Conservation (phyloP, 2,113 vertebrate species). For the Solea senegalensis region DNA sequence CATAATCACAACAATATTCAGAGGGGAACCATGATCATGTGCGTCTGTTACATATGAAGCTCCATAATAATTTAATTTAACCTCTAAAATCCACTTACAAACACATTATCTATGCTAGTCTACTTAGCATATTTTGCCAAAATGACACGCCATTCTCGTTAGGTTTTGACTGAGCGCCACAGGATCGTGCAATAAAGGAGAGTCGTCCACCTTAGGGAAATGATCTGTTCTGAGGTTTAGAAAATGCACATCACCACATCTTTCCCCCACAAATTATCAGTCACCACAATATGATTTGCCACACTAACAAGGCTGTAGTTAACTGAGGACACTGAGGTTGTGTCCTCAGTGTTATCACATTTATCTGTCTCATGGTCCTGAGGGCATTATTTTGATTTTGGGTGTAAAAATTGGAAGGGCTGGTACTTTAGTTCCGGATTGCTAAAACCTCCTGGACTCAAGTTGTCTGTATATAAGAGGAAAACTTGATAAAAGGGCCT, state of each 20-base stretch:
- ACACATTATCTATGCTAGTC: background rate
- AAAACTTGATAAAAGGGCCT: too few species aligned
- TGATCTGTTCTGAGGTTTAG: background rate
- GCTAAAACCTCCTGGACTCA: too few species aligned
- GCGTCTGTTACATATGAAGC: background rate
- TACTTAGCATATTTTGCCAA: background rate
- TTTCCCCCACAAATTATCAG: background rate
- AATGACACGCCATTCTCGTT: background rate
- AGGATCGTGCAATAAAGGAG: background rate
- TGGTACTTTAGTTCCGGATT: too few species aligned
- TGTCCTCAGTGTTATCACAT: background rate
- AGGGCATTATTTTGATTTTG: too few species aligned
- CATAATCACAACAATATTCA: too few species aligned
- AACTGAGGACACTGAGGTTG: background rate
- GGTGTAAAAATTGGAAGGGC: too few species aligned
- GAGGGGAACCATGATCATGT: background rate
- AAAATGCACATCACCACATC: too few species aligned
- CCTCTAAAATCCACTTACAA: background rate
- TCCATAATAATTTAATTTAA: background rate
- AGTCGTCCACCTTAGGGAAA: background rate
- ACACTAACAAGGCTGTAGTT: background rate
- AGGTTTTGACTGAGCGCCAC: background rate
- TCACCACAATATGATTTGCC: background rate
- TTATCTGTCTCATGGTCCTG: background rate
- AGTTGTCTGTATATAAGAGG: too few species aligned